These are phyloP conservation scores for Vireo griseus DNA, from an alignment of 2,797 vertebrate genomes.

Conservation along the genomic window DNA sequence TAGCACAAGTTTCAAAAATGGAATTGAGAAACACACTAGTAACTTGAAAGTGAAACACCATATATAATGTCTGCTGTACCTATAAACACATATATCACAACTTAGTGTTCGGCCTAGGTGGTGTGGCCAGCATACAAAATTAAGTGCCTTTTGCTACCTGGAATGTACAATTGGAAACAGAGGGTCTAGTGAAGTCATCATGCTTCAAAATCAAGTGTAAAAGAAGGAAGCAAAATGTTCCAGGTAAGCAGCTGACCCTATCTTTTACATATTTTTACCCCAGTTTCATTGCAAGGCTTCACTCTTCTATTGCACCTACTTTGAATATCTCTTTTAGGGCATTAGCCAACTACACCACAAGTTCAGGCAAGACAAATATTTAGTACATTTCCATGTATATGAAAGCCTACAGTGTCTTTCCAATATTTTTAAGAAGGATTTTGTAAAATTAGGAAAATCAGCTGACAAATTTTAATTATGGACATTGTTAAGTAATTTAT, in stretches of 20 bases:
- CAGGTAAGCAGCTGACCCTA: neutral
- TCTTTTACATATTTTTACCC: neutral
- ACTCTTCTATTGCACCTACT: neutral
- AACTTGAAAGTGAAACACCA: neutral
- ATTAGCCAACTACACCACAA: neutral
- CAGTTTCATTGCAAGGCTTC: neutral
- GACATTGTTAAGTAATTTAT: neutral
- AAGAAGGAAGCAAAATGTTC: neutral
- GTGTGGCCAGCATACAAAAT: neutral
- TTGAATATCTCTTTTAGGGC: neutral
- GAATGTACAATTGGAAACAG: neutral
- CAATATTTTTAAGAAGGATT: neutral
- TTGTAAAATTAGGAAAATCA: neutral
- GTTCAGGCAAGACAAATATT: neutral
- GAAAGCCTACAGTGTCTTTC: neutral
- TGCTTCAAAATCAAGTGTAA: neutral
- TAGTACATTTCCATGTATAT: neutral
- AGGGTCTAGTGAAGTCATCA: neutral
- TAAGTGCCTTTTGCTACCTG: neutral
- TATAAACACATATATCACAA: neutral
- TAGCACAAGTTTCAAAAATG: neutral
- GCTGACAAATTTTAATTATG: neutral
- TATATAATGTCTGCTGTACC: neutral
- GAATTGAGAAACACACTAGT: neutral
- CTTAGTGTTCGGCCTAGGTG: neutral